Percentiles rank a stretch among this genome's conserved stretches.
phyloP scores from a whole-genome alignment of 2,113 vertebrate genomes.

The Castor canadensis region DNA sequence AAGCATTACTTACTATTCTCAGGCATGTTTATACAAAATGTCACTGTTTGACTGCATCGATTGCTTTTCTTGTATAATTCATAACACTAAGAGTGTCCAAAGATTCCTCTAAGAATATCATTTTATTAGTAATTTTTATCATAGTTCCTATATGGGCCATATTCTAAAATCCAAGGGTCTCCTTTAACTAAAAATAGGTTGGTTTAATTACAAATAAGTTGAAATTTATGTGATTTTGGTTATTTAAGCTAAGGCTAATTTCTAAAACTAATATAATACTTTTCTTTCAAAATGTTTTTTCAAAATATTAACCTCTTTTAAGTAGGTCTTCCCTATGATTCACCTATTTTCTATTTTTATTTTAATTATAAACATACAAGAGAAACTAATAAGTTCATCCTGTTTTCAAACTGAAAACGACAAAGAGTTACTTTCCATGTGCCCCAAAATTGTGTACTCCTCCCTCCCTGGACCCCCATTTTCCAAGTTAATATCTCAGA shows the following conservation, averaged over 20 bases:
- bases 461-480: neutral
- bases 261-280: slow-evolving; percentile 13
- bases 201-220: neutral
- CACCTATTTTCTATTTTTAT: slow-evolving; percentile 2
- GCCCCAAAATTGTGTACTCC: neutral
- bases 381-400: neutral
- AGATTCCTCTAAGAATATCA: neutral
- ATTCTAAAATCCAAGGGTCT: neutral
- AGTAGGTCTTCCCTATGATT: neutral
- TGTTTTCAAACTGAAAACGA: neutral
- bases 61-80: slow-evolving; percentile 1
- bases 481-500: slow-evolving; percentile 1
- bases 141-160: neutral
- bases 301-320: neutral
- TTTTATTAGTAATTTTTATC: slow-evolving; percentile 28
- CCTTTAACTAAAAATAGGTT: neutral
- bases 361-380: slow-evolving; percentile 7
- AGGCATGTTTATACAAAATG: neutral
- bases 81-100: neutral
- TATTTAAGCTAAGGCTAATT: neutral
- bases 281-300: slow-evolving; percentile 21
- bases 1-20: neutral
- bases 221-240: neutral
- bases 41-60: neutral
- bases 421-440: neutral